These are phyloP conservation scores for Larimichthys polyactis DNA, from an alignment of 2,113 vertebrate genomes.

Conservation along the genomic window DNA sequence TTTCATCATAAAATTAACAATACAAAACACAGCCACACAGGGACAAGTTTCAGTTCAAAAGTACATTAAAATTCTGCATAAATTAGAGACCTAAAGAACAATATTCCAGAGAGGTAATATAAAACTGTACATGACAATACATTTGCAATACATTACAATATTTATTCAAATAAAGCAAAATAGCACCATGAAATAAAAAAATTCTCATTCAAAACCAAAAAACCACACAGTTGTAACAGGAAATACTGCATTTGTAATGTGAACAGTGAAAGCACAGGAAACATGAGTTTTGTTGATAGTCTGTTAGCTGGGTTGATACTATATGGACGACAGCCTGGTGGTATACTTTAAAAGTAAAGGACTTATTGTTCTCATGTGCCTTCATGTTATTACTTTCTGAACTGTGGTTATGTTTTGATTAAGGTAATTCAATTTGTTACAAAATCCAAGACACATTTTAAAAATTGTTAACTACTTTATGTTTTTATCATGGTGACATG, in stretches of 20 bases:
- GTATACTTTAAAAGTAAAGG: conserved; percentile 21
- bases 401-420: conserved; percentile 54
- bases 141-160: conserved; percentile 84
- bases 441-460: conserved; percentile 42
- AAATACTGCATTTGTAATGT: conserved; percentile 66
- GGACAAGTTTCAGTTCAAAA: conserved; percentile 76
- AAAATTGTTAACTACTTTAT: conserved; percentile 56
- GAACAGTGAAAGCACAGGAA: conserved; percentile 59
- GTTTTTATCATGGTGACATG: conserved; percentile 55
- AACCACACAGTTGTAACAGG: conserved; percentile 63
- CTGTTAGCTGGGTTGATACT: conserved; percentile 9
- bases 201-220: conserved; percentile 62
- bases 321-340: conserved; percentile 17
- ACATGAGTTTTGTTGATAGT: conserved; percentile 9
- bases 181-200: conserved; percentile 77
- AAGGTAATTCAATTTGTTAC: conserved; percentile 32
- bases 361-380: conserved; percentile 46
- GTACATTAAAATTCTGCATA: conserved; percentile 81
- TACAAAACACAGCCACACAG: conserved; percentile 76
- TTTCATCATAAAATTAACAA: conserved; percentile 72
- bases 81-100: conserved; percentile 79
- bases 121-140: conserved; percentile 86
- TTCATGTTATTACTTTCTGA: conserved; percentile 50
- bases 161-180: conserved; percentile 80
- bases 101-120: conserved; percentile 80